phyloP scores from a whole-genome alignment of 2,888 invertebrate genomes.

The Dynastes tityus region DNA sequence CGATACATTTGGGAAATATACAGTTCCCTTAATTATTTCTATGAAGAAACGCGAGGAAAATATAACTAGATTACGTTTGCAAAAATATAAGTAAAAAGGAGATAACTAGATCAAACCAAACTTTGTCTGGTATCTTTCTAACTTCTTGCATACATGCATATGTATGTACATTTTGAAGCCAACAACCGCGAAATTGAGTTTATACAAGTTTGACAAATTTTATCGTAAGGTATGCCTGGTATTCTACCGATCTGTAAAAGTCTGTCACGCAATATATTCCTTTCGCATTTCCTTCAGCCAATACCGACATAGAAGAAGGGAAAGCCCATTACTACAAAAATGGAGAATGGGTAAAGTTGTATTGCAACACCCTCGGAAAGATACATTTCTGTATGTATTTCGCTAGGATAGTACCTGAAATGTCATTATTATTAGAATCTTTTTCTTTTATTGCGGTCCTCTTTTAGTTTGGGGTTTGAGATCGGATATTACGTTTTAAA shows the following conservation, averaged over 20 bases:
- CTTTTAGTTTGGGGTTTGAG: not conserved
- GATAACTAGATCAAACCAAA: no score
- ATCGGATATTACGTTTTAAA: slow-evolving; percentile 2
- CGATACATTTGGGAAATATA: no score
- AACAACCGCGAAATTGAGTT: slow-evolving; percentile 36
- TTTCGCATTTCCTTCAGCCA: not conserved
- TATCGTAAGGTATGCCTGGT: slow-evolving; percentile 18
- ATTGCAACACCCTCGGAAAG: slow-evolving; percentile 2
- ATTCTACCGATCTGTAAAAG: slow-evolving; percentile 25
- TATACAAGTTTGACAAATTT: slow-evolving; percentile 15
- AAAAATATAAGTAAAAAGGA: no score
- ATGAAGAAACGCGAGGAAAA: no score
- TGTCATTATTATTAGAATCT: slow-evolving; percentile 17
- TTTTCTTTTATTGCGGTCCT: not conserved
- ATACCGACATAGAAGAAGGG: not conserved
- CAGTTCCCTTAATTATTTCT: no score
- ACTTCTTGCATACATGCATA: not conserved
- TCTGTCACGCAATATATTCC: slow-evolving; percentile 28
- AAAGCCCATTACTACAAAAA: not conserved
- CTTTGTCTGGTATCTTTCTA: no score
- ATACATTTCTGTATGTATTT: slow-evolving; percentile 15
- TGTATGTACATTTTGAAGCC: slow-evolving; percentile 13
- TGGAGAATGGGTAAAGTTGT: not conserved
- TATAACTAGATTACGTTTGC: no score
- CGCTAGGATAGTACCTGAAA: not conserved